Evolutionary conservation across 2,888 invertebrate genomes (phyloP).

Genomic region (Vandiemenella viatica): DNA sequence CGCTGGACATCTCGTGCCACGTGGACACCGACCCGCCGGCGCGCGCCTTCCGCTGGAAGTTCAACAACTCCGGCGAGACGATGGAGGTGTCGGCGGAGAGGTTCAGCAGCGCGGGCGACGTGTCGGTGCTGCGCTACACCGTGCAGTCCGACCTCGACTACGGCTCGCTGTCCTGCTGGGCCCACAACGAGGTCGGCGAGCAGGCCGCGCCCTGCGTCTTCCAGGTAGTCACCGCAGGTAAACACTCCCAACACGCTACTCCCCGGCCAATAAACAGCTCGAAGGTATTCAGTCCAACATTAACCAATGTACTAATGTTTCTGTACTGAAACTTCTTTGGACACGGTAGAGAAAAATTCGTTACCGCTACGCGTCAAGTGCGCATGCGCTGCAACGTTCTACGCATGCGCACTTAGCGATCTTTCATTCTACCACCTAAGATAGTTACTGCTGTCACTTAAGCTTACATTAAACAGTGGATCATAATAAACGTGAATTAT

Average conservation of each 20-base stretch:
- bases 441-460: too few relatives aligned
- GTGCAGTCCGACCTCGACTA: constrained; percentile 60
- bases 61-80: constrained; percentile 84
- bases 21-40: constrained; percentile 86
- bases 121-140: constrained; percentile 37
- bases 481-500: too few relatives aligned
- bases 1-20: constrained; percentile 72
- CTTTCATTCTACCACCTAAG: too few relatives aligned
- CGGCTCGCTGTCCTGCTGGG: constrained; percentile 77
- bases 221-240: constrained; percentile 80
- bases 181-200: constrained; percentile 66
- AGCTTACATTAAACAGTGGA: too few relatives aligned
- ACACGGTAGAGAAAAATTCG: too few relatives aligned
- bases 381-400: too few relatives aligned
- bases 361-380: too few relatives aligned
- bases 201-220: constrained; percentile 74
- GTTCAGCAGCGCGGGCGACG: constrained; percentile 59
- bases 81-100: constrained; percentile 65
- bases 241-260: constrained; percentile 24
- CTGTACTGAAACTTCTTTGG: too few relatives aligned
- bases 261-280: too few relatives aligned
- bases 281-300: too few relatives aligned
- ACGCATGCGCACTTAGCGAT: too few relatives aligned
- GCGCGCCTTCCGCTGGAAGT: constrained; percentile 82
- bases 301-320: too few relatives aligned